Base-by-base conservation (phyloP, 2,797 vertebrate genomes). In the Lacerta bilineata region DNA sequence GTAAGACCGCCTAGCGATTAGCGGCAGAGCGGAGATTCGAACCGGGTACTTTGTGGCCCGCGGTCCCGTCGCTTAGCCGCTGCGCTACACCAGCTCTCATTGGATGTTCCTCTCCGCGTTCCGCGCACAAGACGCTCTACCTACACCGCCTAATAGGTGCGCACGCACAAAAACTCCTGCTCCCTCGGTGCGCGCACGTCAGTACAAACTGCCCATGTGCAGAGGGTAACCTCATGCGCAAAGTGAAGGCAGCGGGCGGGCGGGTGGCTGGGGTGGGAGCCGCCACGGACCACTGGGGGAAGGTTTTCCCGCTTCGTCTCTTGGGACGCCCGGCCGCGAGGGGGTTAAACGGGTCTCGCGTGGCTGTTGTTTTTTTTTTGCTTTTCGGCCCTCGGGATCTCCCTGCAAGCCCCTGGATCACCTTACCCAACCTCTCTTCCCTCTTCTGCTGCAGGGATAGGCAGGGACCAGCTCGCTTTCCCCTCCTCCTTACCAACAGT, bases 401-500 rank as follows among this genome's bases (percentile, higher is more conserved):
- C 88, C 85, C 80, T 64, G 27, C 71, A 11, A 29, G 20, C 33
- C 71, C 79, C 15, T 25, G 79, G 88, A 78, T 86, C 85, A 86
- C 88, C 88, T 86, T 64, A 83, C 84, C 88, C 88, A 86, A 84
- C 72, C 90, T 27, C 59, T 10, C 71, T 69, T 36, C 46, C 59
- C 25, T n/a, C 59, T 50, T 11, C 84, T 27, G 43, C 75, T 29
- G 80, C 83, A 84, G 85, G 59, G 86, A 55, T 17, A 75, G 89
- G 86, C 59, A 85, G 90, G 89, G 88, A 91, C 87, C 80, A 71
- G 88, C 86, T 80, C 79, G 76, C 17, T 59, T 86, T 87, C 83
- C 88, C 92, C 92, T 89, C 91, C 93, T 92, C 72, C 84, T 93
- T 92, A 90, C 92, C 92, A 92, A 92, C 90, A 93, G 84, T 82